Evolutionary conservation across 2,888 invertebrate genomes (phyloP).

Genomic region (Latrodectus elegans): DNA sequence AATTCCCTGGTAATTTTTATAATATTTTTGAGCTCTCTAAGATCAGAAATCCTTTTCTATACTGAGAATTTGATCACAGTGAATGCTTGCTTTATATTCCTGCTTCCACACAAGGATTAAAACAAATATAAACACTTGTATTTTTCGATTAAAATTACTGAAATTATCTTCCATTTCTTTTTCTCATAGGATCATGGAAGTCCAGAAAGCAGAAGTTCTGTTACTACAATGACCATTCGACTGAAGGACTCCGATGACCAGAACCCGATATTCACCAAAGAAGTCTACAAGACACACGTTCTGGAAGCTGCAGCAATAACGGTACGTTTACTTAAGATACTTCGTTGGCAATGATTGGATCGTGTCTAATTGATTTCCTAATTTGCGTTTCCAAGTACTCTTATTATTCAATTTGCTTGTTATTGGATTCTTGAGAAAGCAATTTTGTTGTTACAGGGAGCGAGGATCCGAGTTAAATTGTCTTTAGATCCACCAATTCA

Average conservation of each 20-base stretch:
- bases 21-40: no score
- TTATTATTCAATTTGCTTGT: no score
- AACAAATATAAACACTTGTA: no score
- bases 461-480: constrained; percentile 82
- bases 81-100: no score
- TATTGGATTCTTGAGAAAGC: not conserved
- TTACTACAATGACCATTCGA: constrained; percentile 82
- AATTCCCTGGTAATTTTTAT: no score
- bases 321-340: constrained; percentile 77
- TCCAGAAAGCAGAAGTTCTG: constrained; percentile 82
- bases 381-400: not conserved
- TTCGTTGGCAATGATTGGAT: not conserved
- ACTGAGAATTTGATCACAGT: no score
- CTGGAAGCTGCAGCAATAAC: constrained; percentile 85
- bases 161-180: not conserved
- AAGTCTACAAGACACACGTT: constrained; percentile 86
- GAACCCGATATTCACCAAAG: constrained; percentile 85
- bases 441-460: constrained; percentile 79
- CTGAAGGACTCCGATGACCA: constrained; percentile 78
- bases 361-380: not conserved
- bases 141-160: no score
- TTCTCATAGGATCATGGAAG: constrained; percentile 84
- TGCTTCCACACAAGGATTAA: no score
- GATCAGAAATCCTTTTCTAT: no score
- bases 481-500: constrained; percentile 83